Conservation (phyloP, 2,113 vertebrate genomes). For the Siniperca chuatsi region DNA sequence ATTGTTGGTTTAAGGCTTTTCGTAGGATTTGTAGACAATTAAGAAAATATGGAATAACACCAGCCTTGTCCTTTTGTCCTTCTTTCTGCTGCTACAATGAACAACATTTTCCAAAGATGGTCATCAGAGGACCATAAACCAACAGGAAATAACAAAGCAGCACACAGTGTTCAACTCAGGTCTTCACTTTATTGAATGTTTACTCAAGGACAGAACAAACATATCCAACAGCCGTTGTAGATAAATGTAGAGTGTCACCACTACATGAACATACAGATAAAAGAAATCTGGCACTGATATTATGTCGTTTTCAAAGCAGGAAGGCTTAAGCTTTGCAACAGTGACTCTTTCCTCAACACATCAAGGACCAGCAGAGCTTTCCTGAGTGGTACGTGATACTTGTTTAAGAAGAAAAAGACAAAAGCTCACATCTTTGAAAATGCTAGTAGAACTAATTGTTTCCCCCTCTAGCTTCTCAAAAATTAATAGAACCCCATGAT, state of each 20-base stretch:
- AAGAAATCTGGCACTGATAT: neutral
- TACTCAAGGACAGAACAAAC: neutral
- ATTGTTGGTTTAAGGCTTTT: no score
- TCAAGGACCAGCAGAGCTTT: no score
- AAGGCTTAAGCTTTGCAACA: neutral
- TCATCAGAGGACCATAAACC: no score
- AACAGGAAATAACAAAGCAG: neutral
- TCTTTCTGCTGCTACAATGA: no score
- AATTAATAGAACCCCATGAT: neutral
- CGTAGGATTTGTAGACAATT: no score
- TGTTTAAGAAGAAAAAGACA: neutral
- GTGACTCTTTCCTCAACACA: neutral
- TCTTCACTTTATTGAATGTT: neutral
- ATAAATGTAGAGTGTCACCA: no score
- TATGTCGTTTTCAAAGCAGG: neutral
- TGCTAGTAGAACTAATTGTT: neutral
- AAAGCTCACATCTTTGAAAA: neutral
- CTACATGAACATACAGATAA: no score
- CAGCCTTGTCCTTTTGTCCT: neutral
- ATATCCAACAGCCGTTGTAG: neutral
- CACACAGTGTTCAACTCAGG: neutral
- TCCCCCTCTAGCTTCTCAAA: neutral
- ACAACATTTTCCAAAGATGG: no score
- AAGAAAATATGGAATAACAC: no score
- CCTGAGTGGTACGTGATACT: neutral